A percentile compares a stretch with the other conserved stretches of the same genome.
Evolutionary conservation across 2,888 invertebrate genomes (phyloP).

Genomic region (Drosophila pseudotalamancana): DNA sequence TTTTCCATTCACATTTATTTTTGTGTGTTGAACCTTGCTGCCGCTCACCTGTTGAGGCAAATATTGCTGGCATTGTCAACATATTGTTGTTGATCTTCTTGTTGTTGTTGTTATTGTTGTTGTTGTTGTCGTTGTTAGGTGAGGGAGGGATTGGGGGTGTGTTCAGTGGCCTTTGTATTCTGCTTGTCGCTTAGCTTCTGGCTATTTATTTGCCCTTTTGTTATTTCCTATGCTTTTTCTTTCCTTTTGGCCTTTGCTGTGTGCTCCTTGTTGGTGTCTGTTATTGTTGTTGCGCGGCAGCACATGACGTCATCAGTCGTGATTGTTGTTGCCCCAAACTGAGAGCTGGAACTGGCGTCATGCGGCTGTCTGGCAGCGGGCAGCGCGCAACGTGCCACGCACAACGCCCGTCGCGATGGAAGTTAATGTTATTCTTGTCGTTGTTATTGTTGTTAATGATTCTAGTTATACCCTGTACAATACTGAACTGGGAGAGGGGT

Average conservation of each 20-base stretch:
- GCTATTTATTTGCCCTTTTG: slow-evolving; percentile 17
- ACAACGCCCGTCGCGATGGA: slow-evolving; percentile 15
- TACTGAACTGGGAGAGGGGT: background rate
- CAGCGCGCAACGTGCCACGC: slow-evolving; percentile 4
- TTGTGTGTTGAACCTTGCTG: slow-evolving; percentile 10
- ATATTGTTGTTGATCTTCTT: slow-evolving; percentile 22
- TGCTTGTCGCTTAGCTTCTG: slow-evolving; percentile 21
- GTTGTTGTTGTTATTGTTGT: slow-evolving; percentile 16
- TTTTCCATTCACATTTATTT: slow-evolving; percentile 6
- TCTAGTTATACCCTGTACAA: background rate
- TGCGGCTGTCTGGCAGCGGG: slow-evolving; percentile 50
- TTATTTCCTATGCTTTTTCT: slow-evolving; percentile 9
- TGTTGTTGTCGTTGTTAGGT: slow-evolving; percentile 9
- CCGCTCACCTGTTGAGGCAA: slow-evolving; percentile 73
- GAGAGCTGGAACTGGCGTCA: slow-evolving; percentile 44
- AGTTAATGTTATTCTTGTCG: slow-evolving; percentile 23
- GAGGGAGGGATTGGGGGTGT: background rate
- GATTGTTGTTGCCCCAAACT: slow-evolving; percentile 31
- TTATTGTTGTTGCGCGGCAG: slow-evolving; percentile 16
- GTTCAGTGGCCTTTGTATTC: slow-evolving; percentile 8
- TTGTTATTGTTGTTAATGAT: slow-evolving; percentile 14
- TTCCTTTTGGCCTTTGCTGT: background rate
- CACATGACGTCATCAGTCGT: slow-evolving; percentile 36
- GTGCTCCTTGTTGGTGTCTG: slow-evolving; percentile 9
- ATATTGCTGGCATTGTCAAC: slow-evolving; percentile 50